Conservation (phyloP, 2,113 vertebrate species). For the Mesitornis unicolor region DNA sequence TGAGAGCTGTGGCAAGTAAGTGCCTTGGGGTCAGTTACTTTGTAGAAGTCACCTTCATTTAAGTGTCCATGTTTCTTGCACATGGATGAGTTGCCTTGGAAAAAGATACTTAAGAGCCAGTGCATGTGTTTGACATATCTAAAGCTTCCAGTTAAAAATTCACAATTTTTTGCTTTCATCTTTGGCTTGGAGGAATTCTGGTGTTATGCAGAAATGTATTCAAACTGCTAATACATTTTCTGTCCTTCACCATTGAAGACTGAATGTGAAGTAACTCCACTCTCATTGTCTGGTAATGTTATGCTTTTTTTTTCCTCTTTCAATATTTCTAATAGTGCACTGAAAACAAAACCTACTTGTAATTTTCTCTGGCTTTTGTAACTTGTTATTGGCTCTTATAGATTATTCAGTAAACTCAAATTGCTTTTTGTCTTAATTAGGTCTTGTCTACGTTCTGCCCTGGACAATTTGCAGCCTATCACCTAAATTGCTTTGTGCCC, state of each 20-base stretch:
- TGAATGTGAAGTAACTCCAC: not conserved
- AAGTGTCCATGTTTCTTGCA: not conserved
- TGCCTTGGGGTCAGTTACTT: not conserved
- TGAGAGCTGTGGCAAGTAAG: not conserved
- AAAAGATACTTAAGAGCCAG: not conserved
- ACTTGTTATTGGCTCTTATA: not conserved
- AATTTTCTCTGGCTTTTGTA: not conserved
- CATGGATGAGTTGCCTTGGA: not conserved
- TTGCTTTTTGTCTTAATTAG: slow-evolving; percentile 24
- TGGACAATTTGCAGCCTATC: slow-evolving; percentile 5
- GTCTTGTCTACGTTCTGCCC: not conserved
- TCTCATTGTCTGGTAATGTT: not conserved
- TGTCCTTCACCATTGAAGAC: not conserved
- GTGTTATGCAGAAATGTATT: not conserved
- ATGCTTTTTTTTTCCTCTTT: not conserved
- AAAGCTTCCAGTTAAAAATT: not conserved
- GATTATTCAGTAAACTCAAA: slow-evolving; percentile 6
- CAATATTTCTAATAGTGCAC: not conserved
- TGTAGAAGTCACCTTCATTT: not conserved
- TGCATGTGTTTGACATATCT: fast-evolving
- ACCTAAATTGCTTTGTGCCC: not conserved
- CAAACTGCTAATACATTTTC: not conserved
- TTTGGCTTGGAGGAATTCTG: not conserved
- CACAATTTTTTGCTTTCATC: not conserved
- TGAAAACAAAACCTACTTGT: not conserved